Conservation (phyloP, 2,113 vertebrate genomes). For the Tragelaphus buxtoni region DNA sequence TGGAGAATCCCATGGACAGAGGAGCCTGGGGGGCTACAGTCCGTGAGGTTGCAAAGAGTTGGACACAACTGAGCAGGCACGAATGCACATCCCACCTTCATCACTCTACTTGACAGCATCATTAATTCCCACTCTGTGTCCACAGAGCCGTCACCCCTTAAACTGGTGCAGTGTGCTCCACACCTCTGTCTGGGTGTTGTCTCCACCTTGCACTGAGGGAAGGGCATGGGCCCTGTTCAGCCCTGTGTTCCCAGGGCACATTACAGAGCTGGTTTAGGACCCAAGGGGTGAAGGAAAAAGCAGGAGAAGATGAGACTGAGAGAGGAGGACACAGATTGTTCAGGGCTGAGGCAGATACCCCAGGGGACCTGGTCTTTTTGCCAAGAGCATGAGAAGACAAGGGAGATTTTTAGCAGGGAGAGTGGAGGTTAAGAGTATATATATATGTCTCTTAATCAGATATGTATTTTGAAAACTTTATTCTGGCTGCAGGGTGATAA, state of each 20-base stretch:
- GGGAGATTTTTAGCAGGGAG: not conserved
- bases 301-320: not conserved
- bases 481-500: not conserved
- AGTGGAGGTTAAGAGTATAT: no score
- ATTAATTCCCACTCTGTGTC: not conserved
- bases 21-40: not conserved
- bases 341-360: not conserved
- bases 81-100: not conserved
- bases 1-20: not conserved
- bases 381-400: not conserved
- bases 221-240: not conserved
- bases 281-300: not conserved
- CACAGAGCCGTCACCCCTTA: not conserved
- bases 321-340: not conserved
- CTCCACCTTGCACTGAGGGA: not conserved
- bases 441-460: not conserved
- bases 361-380: not conserved
- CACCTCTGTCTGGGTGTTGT: not conserved
- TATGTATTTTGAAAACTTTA: not conserved
- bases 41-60: not conserved
- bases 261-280: not conserved
- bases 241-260: not conserved
- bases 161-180: rapidly evolving
- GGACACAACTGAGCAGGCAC: not conserved
- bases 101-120: not conserved